Base-by-base conservation (phyloP, 2,797 vertebrate species). In the Novumbra hubbsi region DNA sequence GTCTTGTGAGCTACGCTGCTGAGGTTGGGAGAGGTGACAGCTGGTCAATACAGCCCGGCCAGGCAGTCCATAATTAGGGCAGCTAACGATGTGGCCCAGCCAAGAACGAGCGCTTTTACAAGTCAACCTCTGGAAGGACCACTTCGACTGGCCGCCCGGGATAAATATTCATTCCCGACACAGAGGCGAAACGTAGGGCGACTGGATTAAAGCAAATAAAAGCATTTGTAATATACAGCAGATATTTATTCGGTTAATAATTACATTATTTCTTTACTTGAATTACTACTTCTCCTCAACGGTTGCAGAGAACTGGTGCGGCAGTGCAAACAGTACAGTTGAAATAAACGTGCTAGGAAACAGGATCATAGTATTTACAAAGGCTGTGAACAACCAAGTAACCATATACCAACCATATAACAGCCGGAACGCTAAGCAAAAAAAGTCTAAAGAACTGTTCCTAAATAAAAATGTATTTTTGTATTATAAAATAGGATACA, bases 161-260 rank as follows among this genome's bases (percentile, higher is more conserved):
- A 67, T 74, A n/a, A 74, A 14, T n/a, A 57, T 48, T 80, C 73
- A 45, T 67, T 79, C 50, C 76, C n/a, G 50, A 69, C 72, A 57
- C 72, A 14, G 52, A 75, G 9, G 41, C 55, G 30, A 38, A 45
- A 66, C 8, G 34, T 38, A 27, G 19, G 70, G 11, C 21, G 3
- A 24, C 55, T 24, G 52, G 72, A 70, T 6, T 30, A 55, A 52
- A n/a, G 57, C 52, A 5, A 65, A 21, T 52, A 74, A 80, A 38
- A 84, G 48, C 68, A 1, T 0, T 55, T 57, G 48, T 78, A 66
- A 78, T 87, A 85, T 86, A 88, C 83, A 91, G 90, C 92, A 91
- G 91, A 90, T 85, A 90, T 96, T 95, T 96, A 96, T 95, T 95
- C 85, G 90, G 87, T 85, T 91, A 92, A 91, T 86, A 86, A 88